These are phyloP conservation scores for Sebastes jordani DNA, from an alignment of 2,797 vertebrate species.

Conservation along the genomic window DNA sequence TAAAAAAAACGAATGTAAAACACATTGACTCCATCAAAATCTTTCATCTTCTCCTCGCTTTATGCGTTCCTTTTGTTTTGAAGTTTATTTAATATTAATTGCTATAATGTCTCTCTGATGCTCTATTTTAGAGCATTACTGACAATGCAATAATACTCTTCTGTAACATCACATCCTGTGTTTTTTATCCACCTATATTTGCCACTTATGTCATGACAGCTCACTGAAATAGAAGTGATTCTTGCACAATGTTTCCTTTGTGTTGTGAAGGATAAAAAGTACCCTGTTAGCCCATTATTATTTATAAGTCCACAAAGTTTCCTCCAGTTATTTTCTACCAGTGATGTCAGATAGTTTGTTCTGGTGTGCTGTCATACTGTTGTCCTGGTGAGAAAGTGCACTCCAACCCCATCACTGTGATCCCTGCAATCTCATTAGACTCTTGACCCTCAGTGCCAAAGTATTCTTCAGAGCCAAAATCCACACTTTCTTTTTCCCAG, in stretches of 20 bases:
- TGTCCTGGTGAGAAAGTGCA: conserved; percentile 27
- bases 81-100: neutral
- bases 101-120: neutral
- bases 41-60: neutral
- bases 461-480: conserved; percentile 43
- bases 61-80: neutral
- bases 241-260: conserved; percentile 5
- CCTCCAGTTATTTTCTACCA: conserved; percentile 3
- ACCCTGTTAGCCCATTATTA: neutral
- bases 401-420: conserved; percentile 17
- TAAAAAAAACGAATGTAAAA: neutral
- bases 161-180: neutral
- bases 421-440: conserved; percentile 34
- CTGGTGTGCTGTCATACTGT: conserved; percentile 12
- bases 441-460: conserved; percentile 29
- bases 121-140: neutral
- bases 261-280: neutral
- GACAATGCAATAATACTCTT: neutral
- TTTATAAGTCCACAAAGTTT: conserved; percentile 4
- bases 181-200: neutral
- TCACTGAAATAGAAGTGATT: conserved; percentile 5
- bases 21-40: neutral
- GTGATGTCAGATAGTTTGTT: conserved; percentile 20
- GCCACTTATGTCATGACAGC: neutral
- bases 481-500: conserved; percentile 33